These are phyloP conservation scores for Eciton burchellii DNA, from an alignment of 1,140 invertebrate genomes.

Conservation along the genomic window DNA sequence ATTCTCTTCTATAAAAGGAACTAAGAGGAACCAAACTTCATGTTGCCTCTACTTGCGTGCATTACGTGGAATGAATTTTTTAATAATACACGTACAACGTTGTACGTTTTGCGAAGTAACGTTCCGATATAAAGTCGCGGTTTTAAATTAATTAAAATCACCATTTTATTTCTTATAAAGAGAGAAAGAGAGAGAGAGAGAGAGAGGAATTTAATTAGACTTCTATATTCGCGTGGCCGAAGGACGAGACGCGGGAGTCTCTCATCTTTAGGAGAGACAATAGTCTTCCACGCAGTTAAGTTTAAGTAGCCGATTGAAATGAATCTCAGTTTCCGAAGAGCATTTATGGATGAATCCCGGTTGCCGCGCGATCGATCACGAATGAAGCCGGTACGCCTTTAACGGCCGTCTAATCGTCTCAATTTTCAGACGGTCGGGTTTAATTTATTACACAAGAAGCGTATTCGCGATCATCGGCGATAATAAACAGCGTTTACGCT, in stretches of 20 bases:
- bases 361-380: constrained; percentile 46
- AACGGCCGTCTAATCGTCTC: not conserved
- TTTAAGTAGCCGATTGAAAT: constrained; percentile 56
- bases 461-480: constrained; percentile 14
- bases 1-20: no score
- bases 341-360: constrained; percentile 42
- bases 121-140: no score
- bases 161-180: not conserved
- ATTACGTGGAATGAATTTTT: not conserved
- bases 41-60: no score
- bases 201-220: constrained; percentile 27
- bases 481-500: constrained; percentile 45
- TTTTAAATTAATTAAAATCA: no score
- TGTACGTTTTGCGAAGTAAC: no score
- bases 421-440: constrained; percentile 19
- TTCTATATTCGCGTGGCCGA: no score
- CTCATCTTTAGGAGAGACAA: constrained; percentile 39
- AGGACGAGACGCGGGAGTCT: constrained; percentile 5
- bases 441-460: constrained; percentile 22
- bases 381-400: not conserved
- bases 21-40: no score
- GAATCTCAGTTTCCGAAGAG: constrained; percentile 42
- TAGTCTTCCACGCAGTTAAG: constrained; percentile 51
- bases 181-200: no score
- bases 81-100: not conserved